A percentile compares a stretch with the other conserved stretches of the same genome.
These are phyloP conservation scores for Zosterops hypoxanthus DNA, from an alignment of 2,113 vertebrate genomes.

Conservation along the genomic window DNA sequence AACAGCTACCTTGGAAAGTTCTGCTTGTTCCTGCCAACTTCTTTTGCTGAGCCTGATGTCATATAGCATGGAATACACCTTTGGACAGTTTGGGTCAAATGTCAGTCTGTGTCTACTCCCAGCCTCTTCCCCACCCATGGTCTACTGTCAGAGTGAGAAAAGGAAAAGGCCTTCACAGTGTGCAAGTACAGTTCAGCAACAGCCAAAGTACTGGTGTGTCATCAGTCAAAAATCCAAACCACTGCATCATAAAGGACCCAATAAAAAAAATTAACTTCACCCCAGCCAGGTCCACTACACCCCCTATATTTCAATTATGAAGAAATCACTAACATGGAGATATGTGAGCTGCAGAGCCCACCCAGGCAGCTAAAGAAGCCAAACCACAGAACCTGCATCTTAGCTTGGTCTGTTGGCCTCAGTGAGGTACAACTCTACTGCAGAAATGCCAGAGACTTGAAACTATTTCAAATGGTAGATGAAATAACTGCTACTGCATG, in stretches of 20 bases:
- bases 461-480: not conserved
- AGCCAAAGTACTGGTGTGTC: not conserved
- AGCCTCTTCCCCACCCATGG: fast-evolving
- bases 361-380: not conserved
- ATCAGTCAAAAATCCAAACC: not conserved
- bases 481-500: not conserved
- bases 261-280: not conserved
- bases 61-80: not conserved
- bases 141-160: not conserved
- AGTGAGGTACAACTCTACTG: not conserved
- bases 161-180: not conserved
- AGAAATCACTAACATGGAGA: not conserved
- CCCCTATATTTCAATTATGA: not conserved
- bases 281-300: not conserved
- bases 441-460: not conserved
- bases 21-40: not conserved
- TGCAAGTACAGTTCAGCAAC: not conserved
- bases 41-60: not conserved
- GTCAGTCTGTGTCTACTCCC: not conserved
- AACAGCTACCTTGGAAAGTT: not conserved
- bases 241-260: not conserved
- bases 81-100: not conserved
- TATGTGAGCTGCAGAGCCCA: not conserved
- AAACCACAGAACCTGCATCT: not conserved
- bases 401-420: not conserved